A percentile compares a stretch with the other conserved stretches of the same genome.
phyloP scores from a whole-genome alignment of 2,113 vertebrate species.

The Centrocercus urophasianus region DNA sequence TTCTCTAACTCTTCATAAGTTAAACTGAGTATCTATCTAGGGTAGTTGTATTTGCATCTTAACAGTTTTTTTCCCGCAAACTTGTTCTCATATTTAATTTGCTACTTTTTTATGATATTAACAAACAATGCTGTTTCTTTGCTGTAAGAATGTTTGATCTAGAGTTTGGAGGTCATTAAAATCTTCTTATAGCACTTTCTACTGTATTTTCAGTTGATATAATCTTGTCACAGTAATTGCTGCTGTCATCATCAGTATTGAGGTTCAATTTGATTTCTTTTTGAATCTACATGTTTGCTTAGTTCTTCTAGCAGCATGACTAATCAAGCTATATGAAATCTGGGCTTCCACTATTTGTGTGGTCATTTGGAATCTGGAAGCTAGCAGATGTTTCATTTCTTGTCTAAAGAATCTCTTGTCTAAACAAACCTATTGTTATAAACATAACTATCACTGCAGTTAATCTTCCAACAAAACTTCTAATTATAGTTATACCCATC shows the following conservation, averaged over 20 bases:
- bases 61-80: not conserved
- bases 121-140: not conserved
- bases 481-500: not conserved
- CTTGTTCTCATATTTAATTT: not conserved
- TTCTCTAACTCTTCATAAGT: not conserved
- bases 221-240: slow-evolving; percentile 53
- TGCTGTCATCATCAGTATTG: slow-evolving; percentile 18
- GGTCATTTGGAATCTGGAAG: not conserved
- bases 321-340: not conserved
- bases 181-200: not conserved
- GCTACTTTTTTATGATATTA: not conserved
- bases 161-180: slow-evolving; percentile 17
- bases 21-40: not conserved
- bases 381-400: not conserved
- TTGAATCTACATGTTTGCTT: slow-evolving; percentile 1
- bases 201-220: not conserved
- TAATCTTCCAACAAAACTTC: not conserved
- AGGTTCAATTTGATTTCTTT: slow-evolving; percentile 47
- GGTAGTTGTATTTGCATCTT: not conserved
- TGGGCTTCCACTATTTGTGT: not conserved
- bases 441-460: not conserved
- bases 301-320: not conserved
- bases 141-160: not conserved
- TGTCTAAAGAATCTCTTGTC: not conserved
- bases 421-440: not conserved